Base-by-base conservation (phyloP, 1,140 invertebrate species). In the Cyrtorhinus lividipennis region DNA sequence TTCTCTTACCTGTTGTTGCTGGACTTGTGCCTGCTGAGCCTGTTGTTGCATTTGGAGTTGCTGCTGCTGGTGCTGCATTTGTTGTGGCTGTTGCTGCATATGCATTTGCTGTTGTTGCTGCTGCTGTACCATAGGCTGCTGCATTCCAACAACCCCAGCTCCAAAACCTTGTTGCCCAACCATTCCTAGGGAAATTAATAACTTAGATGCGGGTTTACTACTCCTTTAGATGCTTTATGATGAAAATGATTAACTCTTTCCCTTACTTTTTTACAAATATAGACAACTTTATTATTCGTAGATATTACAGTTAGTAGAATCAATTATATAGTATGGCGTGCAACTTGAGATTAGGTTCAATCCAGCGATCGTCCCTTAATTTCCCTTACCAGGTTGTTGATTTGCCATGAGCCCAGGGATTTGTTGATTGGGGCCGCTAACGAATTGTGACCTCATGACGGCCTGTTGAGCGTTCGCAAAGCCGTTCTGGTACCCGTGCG, bases 401-500 rank as follows among this genome's bases (percentile, higher is more conserved):
- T 75, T 75, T 15, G 73, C 74, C 73, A 82, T 79, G 24, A 78
- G 68, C 10, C 77, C 73, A 46, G 76, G 72, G 72, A 81, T 77
- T 72, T 78, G 77, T 56, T 65, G 70, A 64, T 70, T 72, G 66
- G 74, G 72, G 53, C 72, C 69, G 22, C 75, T 73, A 15, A 74
- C 79, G 73, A 81, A 81, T 66, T 80, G 79, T 64, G 69, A 76
- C 56, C 79, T 71, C 73, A 80, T 77, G 10, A 73, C 68, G 30
- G 71, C 72, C 71, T 79, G 78, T 66, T 79, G 79, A 10, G 75
- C 67, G 70, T 75, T 80, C 62, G 77, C 76, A 66, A 80, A 77
- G 30, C 78, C 77, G 63, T 77, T 73, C 66, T 79, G 76, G 65
- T 79, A 82, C 57, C 77, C 76, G 73, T 81, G 80, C 61, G 77